These are phyloP conservation scores for Silvanus unidentatus DNA, from an alignment of 2,888 invertebrate genomes.

Conservation along the genomic window DNA sequence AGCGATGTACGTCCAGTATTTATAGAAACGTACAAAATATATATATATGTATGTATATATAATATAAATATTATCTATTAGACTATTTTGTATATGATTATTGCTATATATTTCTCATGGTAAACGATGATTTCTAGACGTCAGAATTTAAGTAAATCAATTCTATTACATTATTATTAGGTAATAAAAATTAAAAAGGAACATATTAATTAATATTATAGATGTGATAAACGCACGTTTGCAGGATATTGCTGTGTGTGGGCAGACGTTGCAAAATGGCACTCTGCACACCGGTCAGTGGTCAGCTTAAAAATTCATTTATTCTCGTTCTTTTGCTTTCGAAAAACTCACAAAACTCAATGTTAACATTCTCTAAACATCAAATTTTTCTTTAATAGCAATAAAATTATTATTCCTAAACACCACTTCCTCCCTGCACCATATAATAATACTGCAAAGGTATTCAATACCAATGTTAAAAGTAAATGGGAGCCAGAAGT, in stretches of 20 bases:
- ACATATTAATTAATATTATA: constrained; percentile 36
- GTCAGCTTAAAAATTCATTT: constrained; percentile 27
- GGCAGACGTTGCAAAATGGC: constrained; percentile 24
- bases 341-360: no score
- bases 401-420: constrained; percentile 16
- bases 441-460: constrained; percentile 42
- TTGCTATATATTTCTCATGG: constrained; percentile 45
- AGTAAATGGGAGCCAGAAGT: background rate
- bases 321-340: background rate
- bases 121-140: constrained; percentile 33
- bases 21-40: constrained; percentile 1
- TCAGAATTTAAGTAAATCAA: constrained; percentile 27
- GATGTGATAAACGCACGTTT: no score
- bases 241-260: constrained; percentile 36
- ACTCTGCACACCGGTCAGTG: constrained; percentile 34
- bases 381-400: constrained; percentile 5
- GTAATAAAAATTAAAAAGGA: no score
- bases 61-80: constrained; percentile 33
- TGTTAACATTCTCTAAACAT: no score
- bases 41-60: constrained; percentile 22
- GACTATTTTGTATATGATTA: constrained; percentile 42
- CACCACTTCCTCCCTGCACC: constrained; percentile 34
- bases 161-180: no score
- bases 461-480: constrained; percentile 24
- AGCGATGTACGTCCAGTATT: constrained; percentile 10